phyloP scores from a whole-genome alignment of 2,888 invertebrate species.

The Callimorpha dominula region DNA sequence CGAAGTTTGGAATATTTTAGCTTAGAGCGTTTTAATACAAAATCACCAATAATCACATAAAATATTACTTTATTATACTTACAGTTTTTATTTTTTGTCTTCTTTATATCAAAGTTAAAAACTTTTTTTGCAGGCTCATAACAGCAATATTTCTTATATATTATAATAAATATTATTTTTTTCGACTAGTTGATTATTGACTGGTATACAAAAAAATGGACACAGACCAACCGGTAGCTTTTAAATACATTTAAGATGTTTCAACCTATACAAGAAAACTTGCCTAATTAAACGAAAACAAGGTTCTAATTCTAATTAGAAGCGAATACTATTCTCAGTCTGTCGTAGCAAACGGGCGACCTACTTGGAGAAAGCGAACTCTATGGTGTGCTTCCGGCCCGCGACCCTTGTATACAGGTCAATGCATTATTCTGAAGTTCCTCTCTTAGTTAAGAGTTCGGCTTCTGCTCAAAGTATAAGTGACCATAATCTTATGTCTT shows the following conservation, averaged over 20 bases:
- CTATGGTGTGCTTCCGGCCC: slow-evolving; percentile 62
- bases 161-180: background rate
- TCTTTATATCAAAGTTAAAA: background rate
- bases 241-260: background rate
- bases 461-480: no score
- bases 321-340: slow-evolving; percentile 32
- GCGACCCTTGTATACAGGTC: slow-evolving; percentile 74
- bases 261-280: background rate
- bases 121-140: background rate
- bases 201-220: background rate
- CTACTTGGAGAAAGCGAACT: slow-evolving; percentile 56
- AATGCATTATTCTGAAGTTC: slow-evolving; percentile 71
- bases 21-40: background rate
- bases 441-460: slow-evolving; percentile 23
- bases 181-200: background rate
- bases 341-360: slow-evolving; percentile 55
- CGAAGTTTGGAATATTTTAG: background rate
- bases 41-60: background rate
- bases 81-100: background rate
- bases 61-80: background rate
- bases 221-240: background rate
- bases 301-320: slow-evolving; percentile 21
- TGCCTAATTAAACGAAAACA: background rate
- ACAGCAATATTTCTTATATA: background rate
- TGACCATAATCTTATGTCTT: no score